phyloP scores from a whole-genome alignment of 2,113 vertebrate genomes.

The Amphiprion ocellaris region DNA sequence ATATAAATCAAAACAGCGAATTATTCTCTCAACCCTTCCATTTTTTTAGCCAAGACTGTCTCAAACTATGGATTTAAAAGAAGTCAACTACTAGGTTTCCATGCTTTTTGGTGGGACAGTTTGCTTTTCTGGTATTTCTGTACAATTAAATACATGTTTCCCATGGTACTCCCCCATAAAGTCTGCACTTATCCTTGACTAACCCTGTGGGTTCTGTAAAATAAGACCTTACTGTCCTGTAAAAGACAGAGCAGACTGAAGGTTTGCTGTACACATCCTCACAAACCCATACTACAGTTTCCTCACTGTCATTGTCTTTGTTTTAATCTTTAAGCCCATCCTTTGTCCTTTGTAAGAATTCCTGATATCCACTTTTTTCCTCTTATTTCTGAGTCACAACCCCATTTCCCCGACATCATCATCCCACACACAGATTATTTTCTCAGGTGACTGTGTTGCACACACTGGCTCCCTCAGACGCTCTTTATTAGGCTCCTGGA shows the following conservation, averaged over 20 bases:
- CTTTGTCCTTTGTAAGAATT: constrained; percentile 83
- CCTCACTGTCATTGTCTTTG: constrained; percentile 18
- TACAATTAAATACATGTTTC: constrained; percentile 71
- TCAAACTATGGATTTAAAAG: constrained; percentile 60
- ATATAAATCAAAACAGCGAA: constrained; percentile 57
- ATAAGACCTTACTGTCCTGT: constrained; percentile 48
- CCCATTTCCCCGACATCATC: constrained; percentile 19
- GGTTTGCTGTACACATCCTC: constrained; percentile 14
- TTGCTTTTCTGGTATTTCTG: constrained; percentile 69
- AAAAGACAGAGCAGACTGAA: constrained; percentile 25
- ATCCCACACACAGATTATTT: constrained; percentile 89
- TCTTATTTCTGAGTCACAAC: constrained; percentile 78
- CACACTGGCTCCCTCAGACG: constrained; percentile 91
- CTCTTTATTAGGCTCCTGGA: constrained; percentile 95
- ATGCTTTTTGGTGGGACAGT: constrained; percentile 47
- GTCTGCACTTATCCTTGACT: constrained; percentile 69
- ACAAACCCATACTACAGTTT: constrained; percentile 7
- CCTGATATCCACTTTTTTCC: constrained; percentile 77
- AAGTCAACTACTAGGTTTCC: constrained; percentile 47
- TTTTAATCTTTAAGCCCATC: constrained; percentile 74
- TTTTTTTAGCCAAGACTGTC: constrained; percentile 44
- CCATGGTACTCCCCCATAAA: constrained; percentile 41
- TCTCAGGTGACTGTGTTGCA: constrained; percentile 94
- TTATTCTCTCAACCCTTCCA: constrained; percentile 54
- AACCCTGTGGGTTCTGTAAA: constrained; percentile 60